Evolutionary conservation across 2,888 invertebrate genomes (phyloP).

Genomic region (Rhingia campestris): DNA sequence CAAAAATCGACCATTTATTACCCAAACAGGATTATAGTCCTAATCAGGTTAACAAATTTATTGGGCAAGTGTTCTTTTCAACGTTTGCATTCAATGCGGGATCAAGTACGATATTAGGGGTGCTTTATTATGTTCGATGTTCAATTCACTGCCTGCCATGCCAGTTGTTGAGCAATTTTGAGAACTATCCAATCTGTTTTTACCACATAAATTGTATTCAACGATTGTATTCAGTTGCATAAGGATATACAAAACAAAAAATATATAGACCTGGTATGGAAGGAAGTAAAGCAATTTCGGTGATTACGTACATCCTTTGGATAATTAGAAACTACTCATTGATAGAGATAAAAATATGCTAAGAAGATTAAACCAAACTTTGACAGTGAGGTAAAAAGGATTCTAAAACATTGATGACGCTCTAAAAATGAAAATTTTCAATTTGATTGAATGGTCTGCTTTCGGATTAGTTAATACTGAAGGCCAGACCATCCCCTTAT

Average conservation of each 20-base stretch:
- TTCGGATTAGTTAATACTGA: slow-evolving; percentile 42
- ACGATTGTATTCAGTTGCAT: no score
- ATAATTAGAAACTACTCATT: no score
- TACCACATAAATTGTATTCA: no score
- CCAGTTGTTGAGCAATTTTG: slow-evolving; percentile 31
- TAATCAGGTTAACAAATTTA: slow-evolving; percentile 73
- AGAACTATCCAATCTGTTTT: slow-evolving; percentile 4
- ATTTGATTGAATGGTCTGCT: slow-evolving; percentile 50
- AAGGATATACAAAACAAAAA: no score
- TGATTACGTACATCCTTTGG: no score
- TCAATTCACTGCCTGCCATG: slow-evolving; percentile 17
- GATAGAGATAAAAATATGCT: background rate
- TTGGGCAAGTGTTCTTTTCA: slow-evolving; percentile 68
- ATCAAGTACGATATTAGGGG: slow-evolving; percentile 25
- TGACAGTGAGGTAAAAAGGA: background rate
- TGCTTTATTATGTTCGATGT: slow-evolving; percentile 32
- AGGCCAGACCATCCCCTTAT: slow-evolving; percentile 49
- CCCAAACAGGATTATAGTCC: slow-evolving; percentile 70
- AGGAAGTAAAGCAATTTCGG: no score
- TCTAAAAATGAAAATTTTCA: slow-evolving; percentile 24
- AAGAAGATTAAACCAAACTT: slow-evolving; percentile 37
- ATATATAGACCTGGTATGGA: no score
- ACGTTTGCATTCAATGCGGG: slow-evolving; percentile 30
- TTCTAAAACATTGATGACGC: slow-evolving; percentile 12
- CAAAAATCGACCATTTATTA: slow-evolving; percentile 72